Conservation (phyloP, 2,888 invertebrate species). For the Endotricha flammealis region DNA sequence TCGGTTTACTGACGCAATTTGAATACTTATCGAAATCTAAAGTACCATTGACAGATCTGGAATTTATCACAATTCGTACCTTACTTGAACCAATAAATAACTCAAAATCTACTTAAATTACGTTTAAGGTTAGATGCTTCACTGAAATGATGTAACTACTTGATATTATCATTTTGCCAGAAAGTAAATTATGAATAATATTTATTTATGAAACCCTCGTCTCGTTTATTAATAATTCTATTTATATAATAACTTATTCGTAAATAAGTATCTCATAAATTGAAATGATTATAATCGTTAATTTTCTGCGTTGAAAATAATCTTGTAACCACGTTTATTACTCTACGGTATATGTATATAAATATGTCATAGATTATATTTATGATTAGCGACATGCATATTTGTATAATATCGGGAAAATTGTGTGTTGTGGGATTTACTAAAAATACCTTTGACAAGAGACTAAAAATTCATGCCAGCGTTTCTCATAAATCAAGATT, state of each 20-base stretch:
- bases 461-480: conserved; percentile 1
- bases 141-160: no score
- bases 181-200: no score
- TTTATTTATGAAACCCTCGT: no score
- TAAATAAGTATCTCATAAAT: no score
- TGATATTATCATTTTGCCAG: no score
- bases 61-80: conserved; percentile 25
- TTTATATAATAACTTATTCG: no score
- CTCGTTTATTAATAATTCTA: no score
- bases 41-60: conserved; percentile 13
- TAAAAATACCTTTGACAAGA: conserved; percentile 11
- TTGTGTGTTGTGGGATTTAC: neutral
- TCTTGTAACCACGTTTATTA: conserved; percentile 1
- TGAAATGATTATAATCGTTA: no score
- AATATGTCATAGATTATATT: no score
- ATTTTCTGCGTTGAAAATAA: conserved; percentile 9
- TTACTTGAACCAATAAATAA: no score
- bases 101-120: no score
- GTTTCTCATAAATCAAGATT: conserved; percentile 8
- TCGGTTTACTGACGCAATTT: conserved; percentile 27
- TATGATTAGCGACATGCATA: neutral
- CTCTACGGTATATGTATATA: neutral
- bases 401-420: neutral
- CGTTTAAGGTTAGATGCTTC: no score
- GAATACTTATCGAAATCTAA: conserved; percentile 27